Conservation (phyloP, 92 coral and sea anemone species). For the Parazoanthus swiftii region DNA sequence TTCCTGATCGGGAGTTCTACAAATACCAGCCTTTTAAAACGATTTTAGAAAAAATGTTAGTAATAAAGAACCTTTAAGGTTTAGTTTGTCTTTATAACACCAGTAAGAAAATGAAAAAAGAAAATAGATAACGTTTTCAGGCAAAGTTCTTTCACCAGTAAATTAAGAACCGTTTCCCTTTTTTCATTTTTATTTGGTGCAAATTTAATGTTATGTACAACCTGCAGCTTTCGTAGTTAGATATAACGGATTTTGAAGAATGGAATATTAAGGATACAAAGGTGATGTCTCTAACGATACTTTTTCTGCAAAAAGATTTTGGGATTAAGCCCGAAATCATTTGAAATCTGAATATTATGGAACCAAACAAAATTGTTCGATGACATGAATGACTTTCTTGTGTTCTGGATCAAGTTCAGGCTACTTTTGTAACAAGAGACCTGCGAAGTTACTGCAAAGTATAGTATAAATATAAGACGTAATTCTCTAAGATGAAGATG, state of each 20-base stretch:
- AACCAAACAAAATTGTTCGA: neutral
- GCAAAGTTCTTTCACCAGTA: neutral
- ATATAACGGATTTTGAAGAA: neutral
- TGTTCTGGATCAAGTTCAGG: neutral
- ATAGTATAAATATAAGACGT: no score
- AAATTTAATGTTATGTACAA: neutral
- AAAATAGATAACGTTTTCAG: no score
- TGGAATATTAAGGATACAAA: neutral
- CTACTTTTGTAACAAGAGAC: neutral
- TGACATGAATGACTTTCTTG: neutral
- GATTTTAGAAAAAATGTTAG: neutral
- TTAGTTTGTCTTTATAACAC: no score
- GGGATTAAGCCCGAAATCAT: neutral
- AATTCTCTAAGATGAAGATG: neutral
- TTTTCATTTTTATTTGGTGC: neutral
- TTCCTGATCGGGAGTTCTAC: neutral
- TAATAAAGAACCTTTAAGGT: neutral
- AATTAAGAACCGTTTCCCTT: neutral
- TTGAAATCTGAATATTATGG: neutral
- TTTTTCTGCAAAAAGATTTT: no score
- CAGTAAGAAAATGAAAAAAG: no score
- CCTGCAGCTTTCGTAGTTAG: neutral
- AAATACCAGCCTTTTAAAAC: conserved; percentile 14
- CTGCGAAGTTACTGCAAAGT: neutral
- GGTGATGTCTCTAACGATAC: neutral